phyloP scores from a whole-genome alignment of 2,888 invertebrate species.

The Furcula furcula region DNA sequence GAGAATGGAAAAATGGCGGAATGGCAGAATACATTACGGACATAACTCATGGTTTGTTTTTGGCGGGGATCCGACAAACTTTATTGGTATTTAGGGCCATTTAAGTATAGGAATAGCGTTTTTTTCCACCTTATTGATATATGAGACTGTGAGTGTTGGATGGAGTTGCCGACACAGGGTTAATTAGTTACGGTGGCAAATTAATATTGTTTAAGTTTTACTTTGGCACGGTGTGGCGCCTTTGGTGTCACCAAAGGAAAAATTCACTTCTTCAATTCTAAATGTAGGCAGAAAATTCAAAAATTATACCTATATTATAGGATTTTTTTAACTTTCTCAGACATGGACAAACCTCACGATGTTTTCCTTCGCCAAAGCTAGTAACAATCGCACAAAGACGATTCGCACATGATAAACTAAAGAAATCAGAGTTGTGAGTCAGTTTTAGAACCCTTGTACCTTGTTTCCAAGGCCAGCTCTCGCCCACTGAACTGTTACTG shows the following conservation, averaged over 20 bases:
- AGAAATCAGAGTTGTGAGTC: too few species aligned
- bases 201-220: slow-evolving; percentile 63
- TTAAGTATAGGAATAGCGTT: slow-evolving; percentile 67
- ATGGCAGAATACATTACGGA: slow-evolving; percentile 75
- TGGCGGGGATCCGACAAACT: slow-evolving; percentile 78
- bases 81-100: slow-evolving; percentile 79
- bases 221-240: slow-evolving; percentile 16
- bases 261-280: neutral
- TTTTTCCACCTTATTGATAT: slow-evolving; percentile 60
- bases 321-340: too few species aligned
- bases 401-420: too few species aligned
- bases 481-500: too few species aligned
- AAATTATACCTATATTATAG: too few species aligned
- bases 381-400: too few species aligned
- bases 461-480: too few species aligned
- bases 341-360: too few species aligned
- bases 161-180: slow-evolving; percentile 60
- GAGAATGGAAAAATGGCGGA: slow-evolving; percentile 82
- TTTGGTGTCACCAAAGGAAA: slow-evolving; percentile 22
- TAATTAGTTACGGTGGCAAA: slow-evolving; percentile 66
- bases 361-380: too few species aligned
- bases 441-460: too few species aligned
- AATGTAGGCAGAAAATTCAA: too few species aligned
- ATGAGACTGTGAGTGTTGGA: slow-evolving; percentile 60
- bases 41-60: slow-evolving; percentile 82